Evolutionary conservation across 2,797 vertebrate species (phyloP), one percentile per base, ranked within the genome.

Genomic region (Sphenopsis melanotis): DNA sequence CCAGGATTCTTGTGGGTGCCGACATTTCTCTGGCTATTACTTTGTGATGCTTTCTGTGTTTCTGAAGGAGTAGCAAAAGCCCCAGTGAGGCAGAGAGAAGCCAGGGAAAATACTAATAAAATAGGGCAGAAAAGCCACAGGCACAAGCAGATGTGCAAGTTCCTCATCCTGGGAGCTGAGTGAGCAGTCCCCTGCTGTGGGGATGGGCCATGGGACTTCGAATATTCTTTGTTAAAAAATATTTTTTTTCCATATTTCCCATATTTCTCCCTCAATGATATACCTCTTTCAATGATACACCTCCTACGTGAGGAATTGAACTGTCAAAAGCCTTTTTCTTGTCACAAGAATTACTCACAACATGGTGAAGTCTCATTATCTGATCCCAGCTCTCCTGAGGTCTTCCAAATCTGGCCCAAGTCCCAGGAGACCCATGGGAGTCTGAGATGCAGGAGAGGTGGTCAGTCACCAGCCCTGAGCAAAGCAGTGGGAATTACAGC

Each of bases 11-110:
- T 88, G 37, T 87, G 83, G 55, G 63, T 92, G 86, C 80, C 89
- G 90, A 95, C 90, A 29, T 89, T 86, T 95, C 12, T 5, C 83
- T 96, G 92, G 88, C 83, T 83, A 16, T 92, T 94, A 34, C 60
- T 84, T 86, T 87, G 59, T 52, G 55, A 36, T 88, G 37, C 22
- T 93, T 61, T 82, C 65, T 84, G 23, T 92, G 23, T 79, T 92
- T 69, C 78, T 61, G 81, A 92, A 87, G 44, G 44, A 72, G 24
- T 22, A 41, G 59, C 63, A 74, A 44, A 87, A 89, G 34, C 16
- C 24, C 27, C n/a, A 60, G 36, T 0, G 3, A 61, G n/a, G 56
- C 57, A 79, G 78, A 59, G 59, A 64, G 55, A 44, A 89, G 16
- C n/a, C 59, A 53, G n/a, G 59, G 70, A 59, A 94, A 89, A 69